Conservation (phyloP, 1,140 invertebrate species). For the Drosophila malerkotliana region DNA sequence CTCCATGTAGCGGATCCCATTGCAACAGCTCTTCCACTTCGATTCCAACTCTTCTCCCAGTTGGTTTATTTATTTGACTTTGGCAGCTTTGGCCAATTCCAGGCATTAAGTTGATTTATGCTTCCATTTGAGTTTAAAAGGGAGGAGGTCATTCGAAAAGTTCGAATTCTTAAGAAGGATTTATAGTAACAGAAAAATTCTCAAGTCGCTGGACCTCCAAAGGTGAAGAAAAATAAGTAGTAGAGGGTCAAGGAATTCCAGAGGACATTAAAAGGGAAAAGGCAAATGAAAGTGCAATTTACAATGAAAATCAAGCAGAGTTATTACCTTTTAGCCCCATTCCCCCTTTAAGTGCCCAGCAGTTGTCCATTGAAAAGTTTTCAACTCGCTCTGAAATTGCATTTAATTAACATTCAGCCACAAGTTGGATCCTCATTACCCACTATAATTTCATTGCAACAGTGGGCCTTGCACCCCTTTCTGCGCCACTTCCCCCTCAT, state of each 20-base stretch:
- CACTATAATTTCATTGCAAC: slow-evolving; percentile 27
- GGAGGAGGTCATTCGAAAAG: not conserved
- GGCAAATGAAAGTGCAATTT: slow-evolving; percentile 14
- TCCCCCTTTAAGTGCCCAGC: not conserved
- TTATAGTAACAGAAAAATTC: not conserved
- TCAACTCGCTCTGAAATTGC: slow-evolving; percentile 10
- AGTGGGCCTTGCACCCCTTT: slow-evolving; percentile 12
- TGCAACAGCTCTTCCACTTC: not conserved
- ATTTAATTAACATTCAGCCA: slow-evolving; percentile 39
- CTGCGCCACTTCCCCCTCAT: not conserved
- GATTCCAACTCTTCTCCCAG: not conserved
- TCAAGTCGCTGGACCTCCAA: not conserved
- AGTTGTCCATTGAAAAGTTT: slow-evolving; percentile 11
- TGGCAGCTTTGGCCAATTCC: slow-evolving; percentile 6
- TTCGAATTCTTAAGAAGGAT: not conserved
- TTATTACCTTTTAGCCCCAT: not conserved
- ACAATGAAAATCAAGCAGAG: slow-evolving; percentile 1
- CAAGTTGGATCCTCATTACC: slow-evolving; percentile 12
- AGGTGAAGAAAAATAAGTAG: slow-evolving; percentile 3
- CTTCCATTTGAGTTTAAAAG: slow-evolving; percentile 13
- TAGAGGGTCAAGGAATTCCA: not conserved
- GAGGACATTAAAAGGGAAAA: not conserved
- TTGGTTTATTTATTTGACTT: slow-evolving; percentile 9
- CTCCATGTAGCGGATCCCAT: not conserved
- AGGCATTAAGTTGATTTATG: slow-evolving; percentile 22